These are phyloP conservation scores for Rhinella marina DNA, from an alignment of 2,797 vertebrate species.

Conservation along the genomic window DNA sequence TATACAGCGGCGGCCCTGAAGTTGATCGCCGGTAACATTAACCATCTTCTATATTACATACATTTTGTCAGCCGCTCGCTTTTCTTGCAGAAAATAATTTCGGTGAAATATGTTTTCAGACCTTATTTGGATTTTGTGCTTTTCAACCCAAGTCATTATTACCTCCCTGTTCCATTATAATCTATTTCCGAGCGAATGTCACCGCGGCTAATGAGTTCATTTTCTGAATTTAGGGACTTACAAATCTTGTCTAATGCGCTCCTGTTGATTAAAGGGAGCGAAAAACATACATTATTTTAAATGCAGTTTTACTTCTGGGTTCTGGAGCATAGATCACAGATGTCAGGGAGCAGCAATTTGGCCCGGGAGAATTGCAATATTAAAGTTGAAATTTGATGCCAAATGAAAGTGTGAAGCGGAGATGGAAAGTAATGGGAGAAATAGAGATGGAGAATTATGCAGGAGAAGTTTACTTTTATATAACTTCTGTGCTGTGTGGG, in stretches of 20 bases:
- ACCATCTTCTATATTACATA: conserved; percentile 46
- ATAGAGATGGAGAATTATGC: neutral
- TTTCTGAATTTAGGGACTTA: conserved; percentile 60
- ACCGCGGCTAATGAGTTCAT: conserved; percentile 60
- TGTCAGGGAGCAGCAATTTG: conserved; percentile 50
- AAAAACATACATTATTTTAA: conserved; percentile 61
- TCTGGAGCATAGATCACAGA: conserved; percentile 45
- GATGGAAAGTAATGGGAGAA: conserved; percentile 11
- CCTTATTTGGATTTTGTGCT: conserved; percentile 59
- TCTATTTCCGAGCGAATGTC: conserved; percentile 61
- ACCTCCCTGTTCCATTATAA: conserved; percentile 48
- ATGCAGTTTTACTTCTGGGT: conserved; percentile 59
- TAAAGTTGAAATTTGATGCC: conserved; percentile 45
- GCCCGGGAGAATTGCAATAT: conserved; percentile 39
- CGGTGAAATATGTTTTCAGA: conserved; percentile 57
- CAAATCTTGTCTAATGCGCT: conserved; percentile 61
- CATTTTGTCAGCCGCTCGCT: conserved; percentile 49
- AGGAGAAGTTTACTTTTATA: conserved; percentile 1
- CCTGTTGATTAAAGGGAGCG: conserved; percentile 54
- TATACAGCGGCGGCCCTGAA: neutral
- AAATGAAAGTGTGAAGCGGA: neutral
- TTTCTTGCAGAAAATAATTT: conserved; percentile 55
- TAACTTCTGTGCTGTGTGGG: neutral
- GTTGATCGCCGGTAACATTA: conserved; percentile 25
- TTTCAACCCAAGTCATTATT: conserved; percentile 60